A percentile compares a stretch with the other conserved stretches of the same genome.
Conservation (phyloP, 2,113 vertebrate genomes). For the Myrmophylax atrothorax region DNA sequence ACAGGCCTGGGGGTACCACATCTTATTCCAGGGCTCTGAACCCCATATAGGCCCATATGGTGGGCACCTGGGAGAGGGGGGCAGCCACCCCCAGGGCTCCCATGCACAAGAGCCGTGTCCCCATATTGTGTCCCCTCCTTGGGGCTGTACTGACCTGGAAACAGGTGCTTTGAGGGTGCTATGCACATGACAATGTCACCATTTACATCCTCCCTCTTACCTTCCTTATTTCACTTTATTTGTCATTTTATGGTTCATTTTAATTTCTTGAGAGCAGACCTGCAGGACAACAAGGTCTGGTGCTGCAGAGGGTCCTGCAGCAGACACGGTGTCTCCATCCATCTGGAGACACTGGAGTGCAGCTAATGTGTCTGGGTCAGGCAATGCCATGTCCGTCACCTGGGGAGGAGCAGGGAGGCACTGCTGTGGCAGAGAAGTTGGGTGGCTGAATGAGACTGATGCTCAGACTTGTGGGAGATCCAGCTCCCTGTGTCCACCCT, state of each 20-base stretch:
- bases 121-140: background rate
- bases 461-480: fast-evolving
- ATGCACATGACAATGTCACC: background rate
- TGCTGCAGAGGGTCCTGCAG: background rate
- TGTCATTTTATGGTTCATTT: background rate
- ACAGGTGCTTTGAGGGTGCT: fast-evolving
- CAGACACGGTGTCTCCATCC: slow-evolving; percentile 2
- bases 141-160: background rate
- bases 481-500: fast-evolving
- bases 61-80: background rate
- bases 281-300: background rate
- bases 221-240: background rate
- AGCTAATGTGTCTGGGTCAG: background rate
- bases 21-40: background rate
- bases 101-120: fast-evolving
- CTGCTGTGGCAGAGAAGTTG: background rate
- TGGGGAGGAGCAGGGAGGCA: background rate
- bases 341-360: background rate
- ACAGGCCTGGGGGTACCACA: fast-evolving
- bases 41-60: fast-evolving
- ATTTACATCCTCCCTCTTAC: background rate
- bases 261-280: background rate
- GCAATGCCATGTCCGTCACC: background rate
- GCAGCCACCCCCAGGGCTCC: background rate
- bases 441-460: background rate